Evolutionary conservation across 2,888 invertebrate genomes (phyloP).

Genomic region (Heliconius ismenius): DNA sequence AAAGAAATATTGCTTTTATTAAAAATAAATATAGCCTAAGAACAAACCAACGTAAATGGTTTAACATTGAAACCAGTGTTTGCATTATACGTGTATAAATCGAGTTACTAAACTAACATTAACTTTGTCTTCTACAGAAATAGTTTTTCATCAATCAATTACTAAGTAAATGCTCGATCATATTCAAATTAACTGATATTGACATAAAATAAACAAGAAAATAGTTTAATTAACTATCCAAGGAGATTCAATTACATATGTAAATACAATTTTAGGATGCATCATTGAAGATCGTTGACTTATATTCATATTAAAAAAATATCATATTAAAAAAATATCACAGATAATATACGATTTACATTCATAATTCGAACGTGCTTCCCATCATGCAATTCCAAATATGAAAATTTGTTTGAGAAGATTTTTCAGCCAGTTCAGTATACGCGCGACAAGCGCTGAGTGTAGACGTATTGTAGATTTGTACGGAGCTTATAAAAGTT

Average conservation of each 20-base stretch:
- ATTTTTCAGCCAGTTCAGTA: constrained; percentile 60
- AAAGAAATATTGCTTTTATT: too few species aligned
- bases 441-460: constrained; percentile 62
- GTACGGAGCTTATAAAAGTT: constrained; percentile 55
- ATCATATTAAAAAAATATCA: constrained; percentile 46
- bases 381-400: constrained; percentile 61
- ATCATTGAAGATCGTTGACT: constrained; percentile 25
- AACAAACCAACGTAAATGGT: too few species aligned
- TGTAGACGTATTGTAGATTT: constrained; percentile 46
- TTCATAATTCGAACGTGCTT: constrained; percentile 58
- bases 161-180: constrained; percentile 9
- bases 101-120: constrained; percentile 1
- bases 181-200: constrained; percentile 25
- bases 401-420: constrained; percentile 59
- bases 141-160: constrained; percentile 17
- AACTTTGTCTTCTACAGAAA: not conserved
- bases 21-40: too few species aligned
- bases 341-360: constrained; percentile 51
- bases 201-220: constrained; percentile 16
- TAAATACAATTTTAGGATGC: not conserved
- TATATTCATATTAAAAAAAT: constrained; percentile 30
- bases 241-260: constrained; percentile 25
- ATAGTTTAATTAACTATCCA: constrained; percentile 20
- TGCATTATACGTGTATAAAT: not conserved
- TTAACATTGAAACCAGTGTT: not conserved